phyloP scores from a whole-genome alignment of 2,888 invertebrate species.

The Macaria notata region DNA sequence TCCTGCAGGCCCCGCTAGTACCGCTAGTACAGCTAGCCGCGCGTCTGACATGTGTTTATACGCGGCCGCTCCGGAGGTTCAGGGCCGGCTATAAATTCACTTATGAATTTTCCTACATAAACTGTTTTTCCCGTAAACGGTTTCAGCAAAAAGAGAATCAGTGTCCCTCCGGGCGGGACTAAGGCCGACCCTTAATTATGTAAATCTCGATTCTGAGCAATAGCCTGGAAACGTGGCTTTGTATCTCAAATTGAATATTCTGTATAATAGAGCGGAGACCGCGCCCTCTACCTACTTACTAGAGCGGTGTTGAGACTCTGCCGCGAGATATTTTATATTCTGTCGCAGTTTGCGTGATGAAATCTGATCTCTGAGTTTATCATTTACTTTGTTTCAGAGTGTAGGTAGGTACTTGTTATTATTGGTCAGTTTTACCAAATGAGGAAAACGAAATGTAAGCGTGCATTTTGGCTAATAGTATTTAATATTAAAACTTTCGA shows the following conservation, averaged over 20 bases:
- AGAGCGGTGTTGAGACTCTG: not conserved
- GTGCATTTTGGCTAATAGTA: too few species aligned
- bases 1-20: conserved; percentile 17
- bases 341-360: not conserved
- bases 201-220: conserved; percentile 14
- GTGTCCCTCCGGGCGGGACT: conserved; percentile 10
- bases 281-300: conserved; percentile 4
- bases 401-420: too few species aligned
- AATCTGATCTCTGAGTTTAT: not conserved
- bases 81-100: conserved; percentile 25
- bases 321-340: not conserved
- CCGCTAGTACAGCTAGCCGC: conserved; percentile 9
- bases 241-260: conserved; percentile 16
- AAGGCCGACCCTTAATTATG: conserved; percentile 15
- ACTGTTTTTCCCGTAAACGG: conserved; percentile 7
- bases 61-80: conserved; percentile 13
- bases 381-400: too few species aligned
- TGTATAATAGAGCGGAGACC: conserved; percentile 8
- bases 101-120: conserved; percentile 18
- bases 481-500: too few species aligned
- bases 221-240: conserved; percentile 14
- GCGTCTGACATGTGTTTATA: conserved; percentile 9
- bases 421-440: too few species aligned
- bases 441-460: too few species aligned
- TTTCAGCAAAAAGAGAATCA: conserved; percentile 9